A percentile compares a stretch with the other conserved stretches of the same genome.
Evolutionary conservation across 2,888 invertebrate species (phyloP).

Genomic region (Melanotus villosus): DNA sequence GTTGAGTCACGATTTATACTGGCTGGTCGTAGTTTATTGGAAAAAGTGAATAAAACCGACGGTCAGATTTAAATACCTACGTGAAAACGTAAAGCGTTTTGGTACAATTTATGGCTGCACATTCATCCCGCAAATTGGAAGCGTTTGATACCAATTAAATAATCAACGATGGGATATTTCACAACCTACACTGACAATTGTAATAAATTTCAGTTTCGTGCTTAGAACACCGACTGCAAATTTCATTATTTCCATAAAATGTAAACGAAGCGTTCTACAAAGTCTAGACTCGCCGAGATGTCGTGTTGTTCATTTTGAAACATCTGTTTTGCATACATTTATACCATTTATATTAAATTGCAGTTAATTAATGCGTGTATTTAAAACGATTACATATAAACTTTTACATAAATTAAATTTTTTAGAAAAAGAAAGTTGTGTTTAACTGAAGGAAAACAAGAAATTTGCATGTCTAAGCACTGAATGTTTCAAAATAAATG

Average conservation of each 20-base stretch:
- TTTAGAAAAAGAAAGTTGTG: too few relatives aligned
- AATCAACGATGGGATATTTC: constrained; percentile 40
- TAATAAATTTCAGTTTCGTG: constrained; percentile 19
- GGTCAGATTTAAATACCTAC: neutral
- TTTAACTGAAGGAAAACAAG: too few relatives aligned
- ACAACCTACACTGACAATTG: constrained; percentile 24
- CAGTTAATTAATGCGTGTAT: constrained; percentile 1
- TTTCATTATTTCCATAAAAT: constrained; percentile 38
- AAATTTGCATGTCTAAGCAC: too few relatives aligned
- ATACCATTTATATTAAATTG: constrained; percentile 1
- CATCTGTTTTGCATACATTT: constrained; percentile 19
- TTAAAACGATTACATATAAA: too few relatives aligned
- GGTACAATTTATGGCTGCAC: constrained; percentile 30
- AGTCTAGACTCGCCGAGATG: constrained; percentile 25
- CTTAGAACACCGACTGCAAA: constrained; percentile 21
- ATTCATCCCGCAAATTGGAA: constrained; percentile 35
- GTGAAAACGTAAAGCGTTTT: neutral
- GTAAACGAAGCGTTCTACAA: constrained; percentile 25
- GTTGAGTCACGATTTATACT: neutral
- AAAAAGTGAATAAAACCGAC: neutral
- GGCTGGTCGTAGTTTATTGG: neutral
- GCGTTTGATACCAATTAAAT: constrained; percentile 38
- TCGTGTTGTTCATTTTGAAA: constrained; percentile 12
- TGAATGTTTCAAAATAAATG: too few relatives aligned
- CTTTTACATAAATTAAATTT: too few relatives aligned